Base-by-base conservation (phyloP, 2,888 invertebrate genomes). In the Serrognathus titanus region DNA sequence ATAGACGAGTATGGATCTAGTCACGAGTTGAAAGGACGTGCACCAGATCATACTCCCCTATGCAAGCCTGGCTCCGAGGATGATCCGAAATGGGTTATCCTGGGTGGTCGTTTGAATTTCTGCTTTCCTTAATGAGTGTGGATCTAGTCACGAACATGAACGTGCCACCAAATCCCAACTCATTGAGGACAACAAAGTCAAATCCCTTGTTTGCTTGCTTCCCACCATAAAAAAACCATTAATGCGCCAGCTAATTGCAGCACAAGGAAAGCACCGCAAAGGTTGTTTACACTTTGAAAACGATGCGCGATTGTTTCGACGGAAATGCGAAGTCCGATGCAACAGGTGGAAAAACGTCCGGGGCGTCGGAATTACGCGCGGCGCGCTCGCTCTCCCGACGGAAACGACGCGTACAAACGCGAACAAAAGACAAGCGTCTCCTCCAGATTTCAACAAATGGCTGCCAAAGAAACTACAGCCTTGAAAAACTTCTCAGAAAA, bases 1-100 rank as follows among this genome's bases (percentile, higher is more conserved):
- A 85, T 87, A 88, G 88, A 89, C 89, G 89, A 89, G 89, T 89
- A 88, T 89, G 89, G 88, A 89, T 90, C 89, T 89, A 89, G 90
- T 89, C 89, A 89, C 87, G 86, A 80, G 70, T 62, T 57, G 67
- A 61, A 66, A 66, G 67, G 73, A 84, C 87, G 86, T 85, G 85
- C 81, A 87, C 87, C 83, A 88, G 88, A 88, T 84, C 84, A 85
- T 84, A 89, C 86, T 87, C 89, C 85, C 84, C 88, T 83, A 87
- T 83, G 41, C 57, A 57, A 58, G 60, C 47, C 47, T 58, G 58
- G 35, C 13, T 49, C 11, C 87, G 86, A 83, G 81, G 81, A 79
- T 79, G 79, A 78, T 74, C 49, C 56, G 58, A 59, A 16, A 48
- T 10, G 3, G 35, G 41, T 45, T 16, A 31, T 13, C 24, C 24